Base-by-base conservation (phyloP, 2,113 vertebrate genomes). In the Psilopogon haemacephalus region DNA sequence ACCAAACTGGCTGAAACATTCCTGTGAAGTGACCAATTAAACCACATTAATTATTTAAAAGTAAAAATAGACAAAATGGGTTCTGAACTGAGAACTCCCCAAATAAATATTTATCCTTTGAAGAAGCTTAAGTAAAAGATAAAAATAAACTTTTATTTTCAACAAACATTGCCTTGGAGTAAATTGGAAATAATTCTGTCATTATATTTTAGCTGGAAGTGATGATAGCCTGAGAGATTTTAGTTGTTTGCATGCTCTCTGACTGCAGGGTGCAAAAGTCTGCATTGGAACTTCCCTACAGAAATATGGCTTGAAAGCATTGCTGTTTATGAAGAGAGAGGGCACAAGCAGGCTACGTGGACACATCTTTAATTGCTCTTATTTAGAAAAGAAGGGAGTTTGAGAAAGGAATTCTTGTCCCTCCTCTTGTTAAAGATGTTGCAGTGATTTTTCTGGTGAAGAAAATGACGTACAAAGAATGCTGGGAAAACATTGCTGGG, bases 11-110 rank as follows among this genome's bases (percentile, higher is more conserved):
- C 92, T 18, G n/a, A 93, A 93, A 64, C 82, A 94, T 93, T 95
- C 86, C 79, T 86, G 68, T 54, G 79, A 95, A 94, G 75, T 96
- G 95, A 94, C 87, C 94, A 81, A 91, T 95, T 86, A 93, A 94
- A 95, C 89, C 93, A 92, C 93, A 89, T 91, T 83, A 89, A 93
- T 95, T 89, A 86, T 86, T 95, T 88, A 71, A 94, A 93, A 89
- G 86, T 60, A 96, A 92, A 95, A 94, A 94, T 92, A 96, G 79
- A 76, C 68, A 54, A 82, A 70, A 9, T 74, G 42, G 17, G 3
- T 6, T 81, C 76, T 88, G 32, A 95, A 88, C 21, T 38, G 80
- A 84, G 64, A 64, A 58, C 68, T 91, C 0, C 55, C 35, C 16
- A 59, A 73, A 70, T 5, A 12, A 90, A 90, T 54, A 94, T 84